A percentile compares a stretch with the other conserved stretches of the same genome.
phyloP scores from a whole-genome alignment of 1,140 invertebrate genomes.

The Himalopsyche phryganea region DNA sequence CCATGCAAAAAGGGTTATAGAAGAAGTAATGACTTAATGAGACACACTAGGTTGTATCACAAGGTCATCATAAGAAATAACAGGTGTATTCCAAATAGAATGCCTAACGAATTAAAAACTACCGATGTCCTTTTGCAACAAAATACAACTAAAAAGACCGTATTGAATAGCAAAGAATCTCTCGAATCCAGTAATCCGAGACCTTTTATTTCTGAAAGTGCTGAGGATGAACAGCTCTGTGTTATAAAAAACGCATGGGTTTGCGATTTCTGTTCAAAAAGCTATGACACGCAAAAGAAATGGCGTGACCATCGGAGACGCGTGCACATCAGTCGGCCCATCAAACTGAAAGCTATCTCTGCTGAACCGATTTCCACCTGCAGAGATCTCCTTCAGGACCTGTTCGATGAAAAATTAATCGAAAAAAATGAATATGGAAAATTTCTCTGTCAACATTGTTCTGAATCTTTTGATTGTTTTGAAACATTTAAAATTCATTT shows the following conservation, averaged over 20 bases:
- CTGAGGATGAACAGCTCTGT: neutral
- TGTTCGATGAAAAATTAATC: neutral
- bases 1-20: conserved; percentile 4
- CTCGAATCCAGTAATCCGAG: too few relatives aligned
- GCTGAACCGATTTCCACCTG: too few relatives aligned
- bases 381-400: neutral
- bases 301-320: neutral
- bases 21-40: conserved; percentile 7
- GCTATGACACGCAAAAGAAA: neutral
- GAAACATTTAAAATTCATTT: neutral
- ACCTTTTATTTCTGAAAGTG: too few relatives aligned
- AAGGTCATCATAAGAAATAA: conserved; percentile 4
- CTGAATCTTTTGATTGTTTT: neutral
- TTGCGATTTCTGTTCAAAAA: neutral
- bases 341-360: neutral
- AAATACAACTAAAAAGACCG: too few relatives aligned
- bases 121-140: too few relatives aligned
- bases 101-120: too few relatives aligned
- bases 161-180: too few relatives aligned
- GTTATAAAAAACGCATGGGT: neutral
- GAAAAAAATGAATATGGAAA: neutral
- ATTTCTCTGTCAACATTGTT: neutral
- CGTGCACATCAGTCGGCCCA: neutral
- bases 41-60: conserved; percentile 5
- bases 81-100: neutral